Evolutionary conservation across 2,113 vertebrate species (phyloP).

Genomic region (Epinephelus lanceolatus): DNA sequence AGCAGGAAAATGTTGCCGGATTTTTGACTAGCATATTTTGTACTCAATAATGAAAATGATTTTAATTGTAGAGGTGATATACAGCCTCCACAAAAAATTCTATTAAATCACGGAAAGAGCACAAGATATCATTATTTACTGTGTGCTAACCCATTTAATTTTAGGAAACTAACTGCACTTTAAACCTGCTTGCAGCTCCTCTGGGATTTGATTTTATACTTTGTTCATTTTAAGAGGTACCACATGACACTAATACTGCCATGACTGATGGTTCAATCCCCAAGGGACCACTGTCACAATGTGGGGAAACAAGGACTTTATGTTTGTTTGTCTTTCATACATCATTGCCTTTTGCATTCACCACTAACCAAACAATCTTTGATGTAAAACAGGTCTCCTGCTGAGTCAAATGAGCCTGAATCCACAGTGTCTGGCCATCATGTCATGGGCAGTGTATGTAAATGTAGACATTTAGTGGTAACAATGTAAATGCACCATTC

Average conservation of each 20-base stretch:
- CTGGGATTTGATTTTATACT: neutral
- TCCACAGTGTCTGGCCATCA: neutral
- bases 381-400: constrained; percentile 15
- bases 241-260: neutral
- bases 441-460: constrained; percentile 1
- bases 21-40: constrained; percentile 5
- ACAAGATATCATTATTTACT: neutral
- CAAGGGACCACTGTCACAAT: constrained; percentile 16
- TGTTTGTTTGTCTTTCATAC: constrained; percentile 25
- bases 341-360: constrained; percentile 16
- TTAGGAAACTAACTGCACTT: neutral
- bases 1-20: neutral
- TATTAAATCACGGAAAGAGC: neutral
- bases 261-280: constrained; percentile 4
- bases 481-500: constrained; percentile 28
- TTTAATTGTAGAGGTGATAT: neutral
- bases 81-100: neutral
- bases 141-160: neutral
- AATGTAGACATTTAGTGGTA: constrained; percentile 6
- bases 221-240: neutral
- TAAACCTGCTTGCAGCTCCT: neutral
- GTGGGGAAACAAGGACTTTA: neutral
- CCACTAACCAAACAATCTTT: constrained; percentile 5
- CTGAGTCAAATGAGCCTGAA: constrained; percentile 18
- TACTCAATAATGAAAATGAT: neutral